Base-by-base conservation (phyloP, 2,888 invertebrate species). In the Nemotelus pantherinus region DNA sequence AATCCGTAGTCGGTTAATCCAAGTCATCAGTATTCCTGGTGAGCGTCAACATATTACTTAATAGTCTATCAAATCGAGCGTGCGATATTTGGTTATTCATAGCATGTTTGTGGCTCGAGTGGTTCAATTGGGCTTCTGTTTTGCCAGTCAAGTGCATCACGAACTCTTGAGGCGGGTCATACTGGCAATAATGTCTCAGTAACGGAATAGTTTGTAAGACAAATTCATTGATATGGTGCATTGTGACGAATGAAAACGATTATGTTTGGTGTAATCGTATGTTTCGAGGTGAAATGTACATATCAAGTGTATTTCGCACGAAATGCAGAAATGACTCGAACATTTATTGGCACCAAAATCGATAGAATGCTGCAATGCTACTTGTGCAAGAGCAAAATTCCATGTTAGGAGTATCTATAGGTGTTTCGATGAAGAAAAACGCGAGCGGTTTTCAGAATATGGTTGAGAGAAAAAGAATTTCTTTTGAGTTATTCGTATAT, bases 131-230 rank as follows among this genome's bases (percentile, higher is more conserved):
- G 71, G 44, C 57, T 57, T 45, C 71, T 72, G 71, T 72, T 57
- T n/a, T 2, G 45, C 6, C 25, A 7, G 58, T 58, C 44, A 45
- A 58, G 44, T 72, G n/a, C 45, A 45, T 58, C 45, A n/a, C 4
- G 9, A 3, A 48, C 48, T n/a, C 25, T 48, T 48, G 9, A 47
- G 45, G n/a, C n/a, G 67, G 6, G 67, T 67, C n/a, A 25, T 67
- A 67, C 25, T 6, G 41, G 48, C 39, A 68, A 43, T 55, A 47
- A 60, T 25, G 25, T 48, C 41, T 60, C 7, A n/a, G 48, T 74
- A 74, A 74, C 74, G 74, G 74, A 48, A 25, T 45, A 25, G 45
- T 60, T 74, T 74, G 74, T 74, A 63, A 55, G 48, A 39, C 58
- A 25, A 45, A 68, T 68, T 48, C 39, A 50, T 70, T 60, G 3